These are phyloP conservation scores for Malacoctenus gilli DNA, from an alignment of 2,797 vertebrate genomes.

Conservation along the genomic window DNA sequence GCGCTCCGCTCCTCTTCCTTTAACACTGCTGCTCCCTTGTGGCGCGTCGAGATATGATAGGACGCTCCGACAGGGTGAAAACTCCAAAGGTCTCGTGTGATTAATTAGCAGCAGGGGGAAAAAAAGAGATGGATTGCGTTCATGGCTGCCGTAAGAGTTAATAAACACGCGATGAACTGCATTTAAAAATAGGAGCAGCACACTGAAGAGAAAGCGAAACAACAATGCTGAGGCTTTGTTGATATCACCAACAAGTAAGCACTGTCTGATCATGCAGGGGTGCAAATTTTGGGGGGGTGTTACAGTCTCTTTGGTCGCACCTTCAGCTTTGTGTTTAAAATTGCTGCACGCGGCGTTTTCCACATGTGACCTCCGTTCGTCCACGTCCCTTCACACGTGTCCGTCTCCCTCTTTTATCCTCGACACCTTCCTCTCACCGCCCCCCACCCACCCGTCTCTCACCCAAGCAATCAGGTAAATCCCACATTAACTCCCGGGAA, in stretches of 20 bases:
- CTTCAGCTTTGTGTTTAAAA: too few relatives aligned
- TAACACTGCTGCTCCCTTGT: slow-evolving; percentile 84
- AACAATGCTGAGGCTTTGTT: not conserved
- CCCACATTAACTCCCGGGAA: slow-evolving; percentile 86
- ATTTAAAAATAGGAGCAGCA: slow-evolving; percentile 15
- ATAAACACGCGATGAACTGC: not conserved
- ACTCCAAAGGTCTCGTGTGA: slow-evolving; percentile 32
- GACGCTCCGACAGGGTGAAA: slow-evolving; percentile 35
- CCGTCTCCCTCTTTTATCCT: slow-evolving; percentile 37
- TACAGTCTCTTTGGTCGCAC: not conserved
- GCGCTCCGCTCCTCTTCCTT: slow-evolving; percentile 53
- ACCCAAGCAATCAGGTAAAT: slow-evolving; percentile 87
- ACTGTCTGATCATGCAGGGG: too few relatives aligned
- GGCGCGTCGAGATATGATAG: slow-evolving; percentile 64
- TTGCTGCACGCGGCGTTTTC: too few relatives aligned
- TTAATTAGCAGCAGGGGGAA: slow-evolving; percentile 44
- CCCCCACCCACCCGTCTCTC: slow-evolving; percentile 34
- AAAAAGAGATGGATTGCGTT: slow-evolving; percentile 31
- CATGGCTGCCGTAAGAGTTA: slow-evolving; percentile 16
- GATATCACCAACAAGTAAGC: not conserved
- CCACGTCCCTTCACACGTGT: slow-evolving; percentile 9
- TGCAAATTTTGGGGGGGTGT: not conserved
- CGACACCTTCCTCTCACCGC: slow-evolving; percentile 30
- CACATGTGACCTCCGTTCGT: too few relatives aligned
- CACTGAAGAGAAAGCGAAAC: too few relatives aligned